Evolutionary conservation across 2,797 vertebrate genomes (phyloP).

Genomic region (Pipistrellus nathusii): DNA sequence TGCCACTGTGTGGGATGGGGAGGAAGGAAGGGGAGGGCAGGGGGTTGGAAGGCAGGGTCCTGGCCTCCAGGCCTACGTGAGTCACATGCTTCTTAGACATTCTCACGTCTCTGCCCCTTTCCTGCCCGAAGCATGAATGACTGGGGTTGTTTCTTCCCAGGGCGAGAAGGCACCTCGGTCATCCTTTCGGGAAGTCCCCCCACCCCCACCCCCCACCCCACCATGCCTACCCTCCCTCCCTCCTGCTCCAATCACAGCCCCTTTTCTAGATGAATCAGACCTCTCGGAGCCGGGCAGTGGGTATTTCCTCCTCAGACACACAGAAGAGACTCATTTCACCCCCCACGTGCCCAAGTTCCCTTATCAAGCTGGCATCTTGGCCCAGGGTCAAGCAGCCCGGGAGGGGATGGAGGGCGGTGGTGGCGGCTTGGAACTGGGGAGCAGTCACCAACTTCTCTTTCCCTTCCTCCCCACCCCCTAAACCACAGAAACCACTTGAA

Average conservation of each 20-base stretch:
- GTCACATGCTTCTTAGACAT: background rate
- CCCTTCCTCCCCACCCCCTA: constrained; percentile 71
- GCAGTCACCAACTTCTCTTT: constrained; percentile 72
- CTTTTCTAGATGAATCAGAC: constrained; percentile 10
- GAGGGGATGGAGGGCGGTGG: background rate
- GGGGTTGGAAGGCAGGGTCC: background rate
- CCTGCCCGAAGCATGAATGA: background rate
- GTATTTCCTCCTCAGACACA: constrained; percentile 44
- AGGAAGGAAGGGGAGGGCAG: background rate
- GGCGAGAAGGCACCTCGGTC: background rate
- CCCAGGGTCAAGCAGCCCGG: constrained; percentile 58
- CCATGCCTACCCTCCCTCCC: background rate
- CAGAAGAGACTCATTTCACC: constrained; percentile 61
- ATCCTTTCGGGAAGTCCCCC: background rate
- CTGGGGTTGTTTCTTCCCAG: background rate
- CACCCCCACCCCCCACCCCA: background rate
- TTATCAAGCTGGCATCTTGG: constrained; percentile 75
- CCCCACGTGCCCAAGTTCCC: constrained; percentile 56
- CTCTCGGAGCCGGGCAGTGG: constrained; percentile 19
- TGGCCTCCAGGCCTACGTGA: background rate
- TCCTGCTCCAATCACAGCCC: constrained; percentile 36
- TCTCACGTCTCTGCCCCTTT: background rate
- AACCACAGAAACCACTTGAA: constrained; percentile 82
- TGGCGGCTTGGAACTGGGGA: constrained; percentile 69
- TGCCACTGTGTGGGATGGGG: background rate